Evolutionary conservation across 2,888 invertebrate species (phyloP).

Genomic region (Phyllotreta striolata): DNA sequence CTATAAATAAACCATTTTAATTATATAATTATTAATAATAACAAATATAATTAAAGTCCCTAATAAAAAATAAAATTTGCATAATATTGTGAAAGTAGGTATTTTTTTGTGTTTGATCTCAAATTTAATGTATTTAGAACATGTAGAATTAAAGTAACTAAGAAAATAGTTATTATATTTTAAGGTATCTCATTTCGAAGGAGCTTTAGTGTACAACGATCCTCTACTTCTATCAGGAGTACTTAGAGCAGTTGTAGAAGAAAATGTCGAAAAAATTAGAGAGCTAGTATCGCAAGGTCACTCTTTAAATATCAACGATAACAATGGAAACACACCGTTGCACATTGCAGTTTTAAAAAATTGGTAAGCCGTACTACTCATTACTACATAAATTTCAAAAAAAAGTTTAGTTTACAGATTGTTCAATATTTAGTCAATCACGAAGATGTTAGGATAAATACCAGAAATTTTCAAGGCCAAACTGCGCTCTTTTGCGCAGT

Average conservation of each 20-base stretch:
- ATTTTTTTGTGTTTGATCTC: too few species aligned
- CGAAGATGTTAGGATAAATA: constrained; percentile 45
- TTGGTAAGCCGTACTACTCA: constrained; percentile 38
- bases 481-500: constrained; percentile 48
- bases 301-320: constrained; percentile 48
- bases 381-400: too few species aligned
- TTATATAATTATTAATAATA: too few species aligned
- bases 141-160: neutral
- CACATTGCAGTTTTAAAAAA: constrained; percentile 47
- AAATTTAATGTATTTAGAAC: too few species aligned
- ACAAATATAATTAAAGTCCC: too few species aligned
- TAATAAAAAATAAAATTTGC: too few species aligned
- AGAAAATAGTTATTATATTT: neutral
- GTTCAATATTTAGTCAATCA: constrained; percentile 43
- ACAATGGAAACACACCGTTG: constrained; percentile 50
- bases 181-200: neutral
- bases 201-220: constrained; percentile 43
- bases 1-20: too few species aligned
- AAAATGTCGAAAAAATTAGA: constrained; percentile 44
- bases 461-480: constrained; percentile 47
- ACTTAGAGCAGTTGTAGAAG: constrained; percentile 42
- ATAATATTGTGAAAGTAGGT: too few species aligned
- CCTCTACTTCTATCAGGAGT: constrained; percentile 42
- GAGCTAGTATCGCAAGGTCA: constrained; percentile 41
- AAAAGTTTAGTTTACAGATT: constrained; percentile 44